These are phyloP conservation scores for Ochropleura plecta DNA, from an alignment of 2,888 invertebrate species.

Conservation along the genomic window DNA sequence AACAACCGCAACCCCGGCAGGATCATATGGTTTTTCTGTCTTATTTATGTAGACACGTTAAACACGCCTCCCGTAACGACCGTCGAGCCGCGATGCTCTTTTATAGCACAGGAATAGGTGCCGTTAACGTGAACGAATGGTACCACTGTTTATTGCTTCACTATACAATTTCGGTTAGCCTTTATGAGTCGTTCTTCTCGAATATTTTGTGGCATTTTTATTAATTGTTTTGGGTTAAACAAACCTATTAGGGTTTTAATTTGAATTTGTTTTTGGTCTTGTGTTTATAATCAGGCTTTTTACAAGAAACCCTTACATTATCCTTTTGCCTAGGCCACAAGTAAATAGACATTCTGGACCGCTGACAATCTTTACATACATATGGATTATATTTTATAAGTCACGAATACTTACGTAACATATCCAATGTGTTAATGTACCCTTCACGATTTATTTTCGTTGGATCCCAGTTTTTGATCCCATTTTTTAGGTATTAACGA, in stretches of 20 bases:
- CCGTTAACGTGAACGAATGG: conserved; percentile 39
- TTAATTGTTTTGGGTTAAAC: conserved; percentile 27
- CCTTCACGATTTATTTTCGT: no score
- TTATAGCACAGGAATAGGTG: conserved; percentile 34
- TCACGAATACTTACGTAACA: not conserved
- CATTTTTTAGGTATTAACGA: no score
- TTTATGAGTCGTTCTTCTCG: conserved; percentile 27
- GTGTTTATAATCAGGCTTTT: not conserved
- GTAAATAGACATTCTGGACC: not conserved
- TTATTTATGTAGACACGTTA: not conserved
- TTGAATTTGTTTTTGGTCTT: conserved; percentile 17
- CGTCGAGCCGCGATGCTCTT: conserved; percentile 11
- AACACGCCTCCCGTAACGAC: conserved; percentile 29
- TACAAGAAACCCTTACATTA: not conserved
- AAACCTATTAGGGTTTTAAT: conserved; percentile 9
- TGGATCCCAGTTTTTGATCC: no score
- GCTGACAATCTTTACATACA: not conserved
- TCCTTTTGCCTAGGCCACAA: not conserved
- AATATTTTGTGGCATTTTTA: conserved; percentile 38
- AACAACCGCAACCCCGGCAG: no score
- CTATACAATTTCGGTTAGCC: conserved; percentile 26
- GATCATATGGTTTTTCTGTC: conserved; percentile 16
- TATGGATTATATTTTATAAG: not conserved
- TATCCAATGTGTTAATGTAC: not conserved
- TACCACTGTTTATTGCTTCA: conserved; percentile 49